Evolutionary conservation across 2,797 vertebrate genomes (phyloP).

Genomic region (Philypnodon macrostomus): DNA sequence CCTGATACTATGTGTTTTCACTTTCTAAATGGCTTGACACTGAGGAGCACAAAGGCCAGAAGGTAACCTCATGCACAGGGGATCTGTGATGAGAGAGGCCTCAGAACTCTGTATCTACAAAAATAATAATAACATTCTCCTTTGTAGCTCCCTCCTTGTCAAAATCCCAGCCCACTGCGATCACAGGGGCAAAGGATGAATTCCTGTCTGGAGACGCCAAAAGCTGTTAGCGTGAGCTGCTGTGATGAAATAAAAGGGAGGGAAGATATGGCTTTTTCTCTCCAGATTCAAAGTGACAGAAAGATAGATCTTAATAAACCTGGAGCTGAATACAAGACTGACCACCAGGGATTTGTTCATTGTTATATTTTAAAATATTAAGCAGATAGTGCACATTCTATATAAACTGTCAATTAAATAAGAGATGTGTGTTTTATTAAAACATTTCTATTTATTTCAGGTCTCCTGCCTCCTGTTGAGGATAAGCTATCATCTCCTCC

Average conservation of each 20-base stretch:
- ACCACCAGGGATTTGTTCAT: background rate
- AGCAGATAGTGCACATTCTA: no score
- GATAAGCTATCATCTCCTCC: no score
- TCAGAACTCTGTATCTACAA: slow-evolving; percentile 46
- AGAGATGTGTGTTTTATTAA: no score
- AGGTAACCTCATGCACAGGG: slow-evolving; percentile 21
- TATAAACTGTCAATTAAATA: no score
- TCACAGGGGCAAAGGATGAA: slow-evolving; percentile 60
- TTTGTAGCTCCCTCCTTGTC: slow-evolving; percentile 56
- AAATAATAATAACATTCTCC: slow-evolving; percentile 64
- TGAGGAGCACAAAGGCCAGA: slow-evolving; percentile 13
- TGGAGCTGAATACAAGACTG: slow-evolving; percentile 13
- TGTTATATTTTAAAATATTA: no score
- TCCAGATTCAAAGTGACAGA: slow-evolving; percentile 18
- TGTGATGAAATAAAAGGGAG: slow-evolving; percentile 29
- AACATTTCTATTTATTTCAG: no score
- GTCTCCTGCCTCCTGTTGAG: no score
- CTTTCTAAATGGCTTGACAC: slow-evolving; percentile 31
- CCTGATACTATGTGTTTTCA: slow-evolving; percentile 44
- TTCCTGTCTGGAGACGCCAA: slow-evolving; percentile 72
- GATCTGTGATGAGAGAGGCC: slow-evolving; percentile 30
- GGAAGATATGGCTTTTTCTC: slow-evolving; percentile 35
- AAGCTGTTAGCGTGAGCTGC: slow-evolving; percentile 63
- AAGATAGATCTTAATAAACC: slow-evolving; percentile 30
- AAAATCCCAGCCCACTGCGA: slow-evolving; percentile 65